Evolutionary conservation across 2,888 invertebrate genomes (phyloP), one percentile per base, ranked within the genome.

Genomic region (Himalopsyche tibetana): DNA sequence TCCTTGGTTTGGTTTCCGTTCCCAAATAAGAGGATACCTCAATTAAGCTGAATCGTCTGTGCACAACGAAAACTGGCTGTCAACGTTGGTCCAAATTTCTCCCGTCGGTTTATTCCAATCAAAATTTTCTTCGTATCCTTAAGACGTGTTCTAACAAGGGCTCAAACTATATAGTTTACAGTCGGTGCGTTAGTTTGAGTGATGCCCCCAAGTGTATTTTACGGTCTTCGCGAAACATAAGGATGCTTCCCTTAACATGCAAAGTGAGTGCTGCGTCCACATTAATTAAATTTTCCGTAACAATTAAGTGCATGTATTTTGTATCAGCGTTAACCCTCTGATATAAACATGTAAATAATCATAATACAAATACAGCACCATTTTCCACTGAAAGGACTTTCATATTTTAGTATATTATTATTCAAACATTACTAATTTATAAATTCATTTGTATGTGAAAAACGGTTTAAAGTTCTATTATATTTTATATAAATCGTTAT

Each of bases 181-280:
- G 36, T 36, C 11, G 3, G 6, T 19, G 38, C 74, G 36, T 38
- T 15, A 36, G 9, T 74, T 74, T 74, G 74, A 74, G 38, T 74
- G 38, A 74, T 74, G 74, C 74, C 36, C 36, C 38, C 74, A 28
- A 74, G 74, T 74, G 74, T 74, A 74, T 28, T 74, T 36, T 74
- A 6, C 11, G 28, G 74, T 74, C 74, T 74, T 74, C 15, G 12
- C 74, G 36, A 36, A 74, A 74, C 36, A 74, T 15, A 69, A 19
- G 69, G 69, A 69, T 69, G 69, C 11, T 69, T 19, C 69, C 36
- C 69, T 36, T 28, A 19, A 11, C 69, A 36, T 69, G 28, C 69
- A 69, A 69, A 69, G 69, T 69, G 74, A 74, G 38, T 74, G 38
- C 36, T 74, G 74, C 38, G 38, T 74, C 74, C 38, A 15, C 36